phyloP scores from a whole-genome alignment of 2,797 vertebrate species.

The Phrynocephalus forsythii region DNA sequence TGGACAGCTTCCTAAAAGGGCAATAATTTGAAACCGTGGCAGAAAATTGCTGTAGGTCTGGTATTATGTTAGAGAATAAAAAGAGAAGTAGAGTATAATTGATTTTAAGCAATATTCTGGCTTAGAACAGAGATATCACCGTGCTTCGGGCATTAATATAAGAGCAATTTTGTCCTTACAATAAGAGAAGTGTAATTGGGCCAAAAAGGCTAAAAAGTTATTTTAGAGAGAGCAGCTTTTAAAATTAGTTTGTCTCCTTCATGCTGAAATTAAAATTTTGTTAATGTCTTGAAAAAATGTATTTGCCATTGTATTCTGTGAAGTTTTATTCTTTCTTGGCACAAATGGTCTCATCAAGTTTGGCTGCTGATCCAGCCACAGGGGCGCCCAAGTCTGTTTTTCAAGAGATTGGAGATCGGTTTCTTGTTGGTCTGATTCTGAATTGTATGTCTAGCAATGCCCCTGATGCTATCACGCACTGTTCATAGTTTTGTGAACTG shows the following conservation, averaged over 20 bases:
- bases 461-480: not conserved
- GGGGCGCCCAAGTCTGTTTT: not conserved
- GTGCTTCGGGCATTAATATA: conserved; percentile 54
- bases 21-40: conserved; percentile 44
- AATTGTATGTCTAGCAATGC: no score
- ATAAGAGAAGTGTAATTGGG: conserved; percentile 62
- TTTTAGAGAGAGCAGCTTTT: conserved; percentile 61
- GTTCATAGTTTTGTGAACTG: not conserved
- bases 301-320: conserved; percentile 56
- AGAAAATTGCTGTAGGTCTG: conserved; percentile 41
- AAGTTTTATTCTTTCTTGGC: conserved; percentile 45
- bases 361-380: not conserved
- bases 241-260: conserved; percentile 54
- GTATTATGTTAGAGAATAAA: conserved; percentile 23
- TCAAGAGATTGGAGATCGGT: not conserved
- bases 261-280: conserved; percentile 47
- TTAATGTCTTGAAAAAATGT: conserved; percentile 60
- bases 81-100: conserved; percentile 53
- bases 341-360: conserved; percentile 13
- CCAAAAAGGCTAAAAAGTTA: conserved; percentile 68
- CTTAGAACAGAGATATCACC: conserved; percentile 49
- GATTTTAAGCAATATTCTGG: conserved; percentile 61
- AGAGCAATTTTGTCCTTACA: conserved; percentile 56
- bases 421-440: no score
- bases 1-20: conserved; percentile 31